Evolutionary conservation across 2,113 vertebrate species (phyloP).

Genomic region (human): GRCh38 chr5:10134001-10134500

Average conservation of each 20-base stretch:
- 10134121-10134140: neutral
- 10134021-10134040: too few species aligned
- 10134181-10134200: neutral
- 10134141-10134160: neutral
- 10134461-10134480: neutral
- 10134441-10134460: neutral
- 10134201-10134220: neutral
- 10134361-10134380: neutral
- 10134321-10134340: neutral
- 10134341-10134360: neutral
- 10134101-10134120: neutral
- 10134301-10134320: neutral
- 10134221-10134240: neutral
- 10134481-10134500: neutral
- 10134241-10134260: neutral
- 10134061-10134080: neutral
- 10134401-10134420: neutral
- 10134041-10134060: neutral
- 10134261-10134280: neutral
- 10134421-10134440: neutral
- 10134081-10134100: neutral
- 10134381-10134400: neutral
- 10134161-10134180: accelerated
- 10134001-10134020: accelerated
- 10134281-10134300: neutral